Base-by-base conservation (phyloP, 2,888 invertebrate genomes). In the Panorpa germanica region DNA sequence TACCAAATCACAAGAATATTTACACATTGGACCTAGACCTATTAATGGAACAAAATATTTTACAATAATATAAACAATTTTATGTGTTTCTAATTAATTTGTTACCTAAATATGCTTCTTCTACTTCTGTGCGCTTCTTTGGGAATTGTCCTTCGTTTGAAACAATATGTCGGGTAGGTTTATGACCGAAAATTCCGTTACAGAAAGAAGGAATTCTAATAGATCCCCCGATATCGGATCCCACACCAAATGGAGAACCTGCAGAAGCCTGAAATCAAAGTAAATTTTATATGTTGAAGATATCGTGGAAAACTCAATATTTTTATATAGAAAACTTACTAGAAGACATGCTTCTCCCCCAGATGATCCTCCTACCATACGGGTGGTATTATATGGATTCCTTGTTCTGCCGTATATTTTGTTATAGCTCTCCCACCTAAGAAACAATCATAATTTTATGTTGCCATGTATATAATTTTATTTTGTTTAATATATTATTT, bases 181-280 rank as follows among this genome's bases (percentile, higher is more conserved):
- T 91, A 53, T 95, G 90, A 1, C 93, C 93, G 50, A 86, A 95
- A 27, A 93, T 65, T 15, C 93, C 93, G 50, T 88, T 91, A 54
- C 91, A 93, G 50, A 76, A 86, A 5, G 80, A 63, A 0, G 95
- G 93, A 73, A 95, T 90, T 12, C 95, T 70, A 41, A 95, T 91
- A 9, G 90, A 90, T 10, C 95, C 95, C 2, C 91, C 93, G 38
- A 95, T 90, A 48, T 95, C 93, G 0, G 90, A 88, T 13, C 90
- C 91, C 33, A 93, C 60, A 13, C 91, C 90, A 43, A 88, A 71
- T 5, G 85, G 67, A 15, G 86, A 80, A n/a, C 76, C 86, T 14
- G 75, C 83, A 3, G 80, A 70, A 0, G 73, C 75, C 41, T 75
- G 61, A 8, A 62, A 43, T 12, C 17, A 22, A 12, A 12, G 18